These are phyloP conservation scores for Hozukius guyotensis DNA, from an alignment of 2,797 vertebrate species.

Conservation along the genomic window DNA sequence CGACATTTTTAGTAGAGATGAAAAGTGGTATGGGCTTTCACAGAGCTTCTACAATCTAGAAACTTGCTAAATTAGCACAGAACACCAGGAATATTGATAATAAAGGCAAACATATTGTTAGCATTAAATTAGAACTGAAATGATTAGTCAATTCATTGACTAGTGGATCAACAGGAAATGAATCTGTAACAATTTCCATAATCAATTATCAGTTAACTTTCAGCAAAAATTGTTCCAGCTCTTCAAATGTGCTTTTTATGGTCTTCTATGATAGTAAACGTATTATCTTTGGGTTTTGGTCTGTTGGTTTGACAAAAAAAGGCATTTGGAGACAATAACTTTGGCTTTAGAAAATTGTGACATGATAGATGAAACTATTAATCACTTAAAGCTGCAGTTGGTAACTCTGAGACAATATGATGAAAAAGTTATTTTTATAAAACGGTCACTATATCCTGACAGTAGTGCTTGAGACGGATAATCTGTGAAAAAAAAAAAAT, in stretches of 20 bases:
- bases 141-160: neutral
- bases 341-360: neutral
- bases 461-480: too few relatives aligned
- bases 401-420: too few relatives aligned
- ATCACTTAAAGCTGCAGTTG: neutral
- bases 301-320: neutral
- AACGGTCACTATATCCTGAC: too few relatives aligned
- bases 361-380: neutral
- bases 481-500: too few relatives aligned
- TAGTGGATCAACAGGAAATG: neutral
- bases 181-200: neutral
- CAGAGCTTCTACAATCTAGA: neutral
- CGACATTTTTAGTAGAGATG: neutral
- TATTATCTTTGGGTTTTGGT: too few relatives aligned
- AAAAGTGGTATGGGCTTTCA: neutral
- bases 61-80: neutral
- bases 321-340: neutral
- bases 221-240: neutral
- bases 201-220: neutral
- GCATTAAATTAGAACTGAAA: neutral
- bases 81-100: neutral
- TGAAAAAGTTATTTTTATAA: too few relatives aligned
- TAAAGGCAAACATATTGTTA: neutral
- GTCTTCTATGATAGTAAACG: neutral
- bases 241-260: neutral